Base-by-base conservation (phyloP, 2,888 invertebrate species). In the Creontiades dilutus region DNA sequence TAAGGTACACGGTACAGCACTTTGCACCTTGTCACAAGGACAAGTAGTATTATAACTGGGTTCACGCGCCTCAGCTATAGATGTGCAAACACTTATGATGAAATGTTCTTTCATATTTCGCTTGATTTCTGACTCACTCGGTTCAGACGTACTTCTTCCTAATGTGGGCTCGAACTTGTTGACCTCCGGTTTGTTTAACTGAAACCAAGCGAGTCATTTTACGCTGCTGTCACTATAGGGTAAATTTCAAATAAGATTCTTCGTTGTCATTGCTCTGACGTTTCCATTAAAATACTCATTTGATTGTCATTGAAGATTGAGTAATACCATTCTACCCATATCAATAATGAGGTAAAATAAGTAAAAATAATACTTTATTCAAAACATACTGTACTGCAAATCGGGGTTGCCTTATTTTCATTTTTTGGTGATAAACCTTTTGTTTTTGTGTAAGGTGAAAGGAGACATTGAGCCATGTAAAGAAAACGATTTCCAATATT, bases 171-270 rank as follows among this genome's bases (percentile, higher is more conserved):
- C 68, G 11, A 68, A 68, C 68, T 23, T 27, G 68, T 68, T 68
- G 68, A 68, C 68, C 68, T 68, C 68, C 68, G 68, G 9, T 68
- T 23, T 68, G 23, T 68, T 68, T 23, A 23, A 27, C 68, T 68
- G 23, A 23, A 68, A 23, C 23, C 68, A 68, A 19, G 68, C 68
- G 0, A 12, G 68, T 68, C 68, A 68, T n/a, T 11, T 14, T 16
- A 57, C n/a, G 57, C 57, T 57, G 57, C 0, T 0, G 7, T n/a
- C 52, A 12, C 52, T 52, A 11, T 1, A 52, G 13, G 16, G 52
- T 57, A 57, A 57, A 57, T n/a, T 57, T 16, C 7, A 57, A 57
- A n/a, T n/a, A n/a, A 57, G 5, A 7, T 52, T 52, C 11, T 3
- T 52, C 52, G 52, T 52, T 16, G 37, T 37, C 37, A 37, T 37